Evolutionary conservation across 1,140 invertebrate genomes (phyloP).

Genomic region (Meloidogyne chitwoodi): DNA sequence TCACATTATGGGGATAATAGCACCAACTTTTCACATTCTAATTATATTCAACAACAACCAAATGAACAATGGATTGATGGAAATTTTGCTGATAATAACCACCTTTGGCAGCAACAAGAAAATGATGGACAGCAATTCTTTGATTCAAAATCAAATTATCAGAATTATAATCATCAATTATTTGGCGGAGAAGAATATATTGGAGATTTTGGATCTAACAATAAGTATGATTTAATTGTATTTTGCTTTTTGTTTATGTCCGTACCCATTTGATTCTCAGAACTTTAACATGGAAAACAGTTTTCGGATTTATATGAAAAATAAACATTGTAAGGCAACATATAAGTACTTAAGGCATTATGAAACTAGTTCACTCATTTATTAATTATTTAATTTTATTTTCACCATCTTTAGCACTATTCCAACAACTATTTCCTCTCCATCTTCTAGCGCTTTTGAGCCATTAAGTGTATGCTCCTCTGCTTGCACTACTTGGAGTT

Average conservation of each 20-base stretch:
- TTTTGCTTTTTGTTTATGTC: too few species aligned
- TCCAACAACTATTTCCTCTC: background rate
- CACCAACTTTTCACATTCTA: background rate
- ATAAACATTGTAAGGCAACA: too few species aligned
- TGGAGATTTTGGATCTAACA: background rate
- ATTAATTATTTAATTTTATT: too few species aligned
- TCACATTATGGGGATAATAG: background rate
- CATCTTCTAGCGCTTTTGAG: slow-evolving; percentile 9
- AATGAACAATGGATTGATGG: slow-evolving; percentile 14
- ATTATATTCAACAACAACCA: background rate
- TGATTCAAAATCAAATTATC: background rate
- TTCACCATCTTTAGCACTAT: background rate
- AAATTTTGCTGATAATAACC: background rate
- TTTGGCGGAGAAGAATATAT: background rate
- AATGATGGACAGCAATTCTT: background rate
- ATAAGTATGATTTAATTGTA: too few species aligned
- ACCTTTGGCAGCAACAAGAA: background rate
- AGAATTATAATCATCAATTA: background rate
- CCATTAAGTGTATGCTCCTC: slow-evolving; percentile 22
- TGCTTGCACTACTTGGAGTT: slow-evolving; percentile 23
- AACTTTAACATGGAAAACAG: too few species aligned
- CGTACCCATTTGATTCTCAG: too few species aligned
- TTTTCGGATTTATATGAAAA: too few species aligned
- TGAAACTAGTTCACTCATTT: too few species aligned
- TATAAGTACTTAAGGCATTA: too few species aligned